Percentiles rank a stretch among this genome's conserved stretches.
These are phyloP conservation scores for Penaeus chinensis DNA, from an alignment of 1,140 invertebrate genomes.

Conservation along the genomic window DNA sequence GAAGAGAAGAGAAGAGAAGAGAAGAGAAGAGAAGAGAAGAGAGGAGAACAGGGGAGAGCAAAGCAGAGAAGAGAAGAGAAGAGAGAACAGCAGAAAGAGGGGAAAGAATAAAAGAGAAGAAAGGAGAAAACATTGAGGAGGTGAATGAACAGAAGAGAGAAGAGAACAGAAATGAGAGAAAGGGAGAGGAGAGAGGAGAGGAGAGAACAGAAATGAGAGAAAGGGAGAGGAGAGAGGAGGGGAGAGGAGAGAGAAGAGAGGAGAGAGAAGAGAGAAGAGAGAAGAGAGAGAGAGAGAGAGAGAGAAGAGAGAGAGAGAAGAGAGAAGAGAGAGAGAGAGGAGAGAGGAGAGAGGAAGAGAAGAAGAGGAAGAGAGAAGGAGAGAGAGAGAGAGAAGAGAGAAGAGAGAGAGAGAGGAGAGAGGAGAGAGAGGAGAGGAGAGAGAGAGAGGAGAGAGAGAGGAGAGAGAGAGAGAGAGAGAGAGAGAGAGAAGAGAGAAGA, in stretches of 20 bases:
- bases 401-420: not conserved
- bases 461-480: too few relatives aligned
- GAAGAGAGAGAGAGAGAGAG: not conserved
- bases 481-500: not conserved
- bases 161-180: not conserved
- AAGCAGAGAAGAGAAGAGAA: not conserved
- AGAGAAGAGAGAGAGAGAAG: too few relatives aligned
- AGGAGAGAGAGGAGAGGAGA: not conserved
- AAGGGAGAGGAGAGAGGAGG: not conserved
- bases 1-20: not conserved
- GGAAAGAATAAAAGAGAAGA: not conserved
- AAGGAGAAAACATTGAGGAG: not conserved
- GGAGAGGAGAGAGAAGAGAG: not conserved
- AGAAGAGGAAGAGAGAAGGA: not conserved
- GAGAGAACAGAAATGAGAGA: not conserved
- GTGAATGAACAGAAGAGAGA: not conserved
- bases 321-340: too few relatives aligned
- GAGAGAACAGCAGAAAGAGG: not conserved
- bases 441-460: too few relatives aligned
- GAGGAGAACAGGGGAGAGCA: not conserved
- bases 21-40: not conserved
- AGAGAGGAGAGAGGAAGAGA: not conserved
- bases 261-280: not conserved
- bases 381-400: too few relatives aligned
- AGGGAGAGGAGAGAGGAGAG: not conserved